These are phyloP conservation scores for Chaetoderma sp. DNA, from an alignment of 2,888 invertebrate species.

Conservation along the genomic window DNA sequence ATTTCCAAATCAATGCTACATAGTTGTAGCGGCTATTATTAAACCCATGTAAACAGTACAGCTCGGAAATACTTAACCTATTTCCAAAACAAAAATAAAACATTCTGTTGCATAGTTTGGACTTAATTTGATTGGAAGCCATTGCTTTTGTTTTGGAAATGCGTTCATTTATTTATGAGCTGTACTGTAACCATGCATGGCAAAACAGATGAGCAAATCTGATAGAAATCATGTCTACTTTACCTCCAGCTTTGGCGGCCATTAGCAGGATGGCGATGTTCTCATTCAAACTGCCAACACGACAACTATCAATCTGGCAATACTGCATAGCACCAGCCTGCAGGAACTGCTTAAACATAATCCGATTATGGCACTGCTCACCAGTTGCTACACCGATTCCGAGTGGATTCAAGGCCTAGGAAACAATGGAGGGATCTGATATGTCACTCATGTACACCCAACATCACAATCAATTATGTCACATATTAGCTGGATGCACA, in stretches of 20 bases:
- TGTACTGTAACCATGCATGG: not conserved
- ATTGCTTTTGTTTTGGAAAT: not conserved
- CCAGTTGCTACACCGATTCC: conserved; percentile 88
- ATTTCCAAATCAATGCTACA: too few species aligned
- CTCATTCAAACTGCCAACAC: conserved; percentile 87
- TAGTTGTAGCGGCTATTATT: too few species aligned
- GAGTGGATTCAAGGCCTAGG: conserved; percentile 73
- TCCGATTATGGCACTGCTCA: conserved; percentile 89
- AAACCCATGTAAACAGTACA: too few species aligned
- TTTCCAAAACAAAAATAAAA: too few species aligned
- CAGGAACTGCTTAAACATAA: conserved; percentile 87
- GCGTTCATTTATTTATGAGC: not conserved
- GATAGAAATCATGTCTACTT: not conserved
- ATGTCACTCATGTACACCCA: conserved; percentile 22
- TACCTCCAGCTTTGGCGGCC: conserved; percentile 85
- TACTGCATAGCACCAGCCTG: conserved; percentile 83
- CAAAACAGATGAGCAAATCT: not conserved
- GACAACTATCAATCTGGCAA: conserved; percentile 88
- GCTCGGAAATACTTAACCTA: too few species aligned
- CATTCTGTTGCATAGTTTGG: too few species aligned
- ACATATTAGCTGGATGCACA: too few species aligned
- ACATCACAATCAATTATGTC: too few species aligned
- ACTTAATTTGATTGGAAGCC: not conserved
- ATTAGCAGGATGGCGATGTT: conserved; percentile 87
- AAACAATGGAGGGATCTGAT: too few species aligned